Evolutionary conservation across 2,113 vertebrate genomes (phyloP).

Genomic region (Cephalopholis sonnerati): DNA sequence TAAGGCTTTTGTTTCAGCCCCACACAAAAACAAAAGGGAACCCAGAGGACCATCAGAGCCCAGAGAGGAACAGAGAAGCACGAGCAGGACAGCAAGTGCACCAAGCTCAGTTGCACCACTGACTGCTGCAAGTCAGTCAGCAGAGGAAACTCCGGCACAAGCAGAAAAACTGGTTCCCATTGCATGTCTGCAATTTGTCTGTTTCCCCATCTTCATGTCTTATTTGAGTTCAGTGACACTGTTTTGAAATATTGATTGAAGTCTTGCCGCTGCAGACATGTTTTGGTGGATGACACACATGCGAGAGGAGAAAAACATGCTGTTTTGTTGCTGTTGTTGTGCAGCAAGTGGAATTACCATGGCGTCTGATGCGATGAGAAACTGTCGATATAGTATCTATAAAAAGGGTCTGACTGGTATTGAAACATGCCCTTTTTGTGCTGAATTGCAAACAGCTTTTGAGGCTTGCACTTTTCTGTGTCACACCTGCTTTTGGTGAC

Average conservation of each 20-base stretch:
- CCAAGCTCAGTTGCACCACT: constrained; percentile 18
- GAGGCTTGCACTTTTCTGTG: constrained; percentile 28
- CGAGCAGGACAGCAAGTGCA: constrained; percentile 42
- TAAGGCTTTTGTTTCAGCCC: constrained; percentile 53
- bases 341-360: background rate
- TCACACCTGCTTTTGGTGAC: constrained; percentile 53
- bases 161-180: constrained; percentile 47
- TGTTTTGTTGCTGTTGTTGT: background rate
- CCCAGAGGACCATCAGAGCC: constrained; percentile 42
- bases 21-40: constrained; percentile 61
- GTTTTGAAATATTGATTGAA: constrained; percentile 21
- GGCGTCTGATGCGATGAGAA: background rate
- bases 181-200: constrained; percentile 35
- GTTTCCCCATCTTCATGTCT: constrained; percentile 26
- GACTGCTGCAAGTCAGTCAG: constrained; percentile 42
- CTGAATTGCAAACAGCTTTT: background rate
- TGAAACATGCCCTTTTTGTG: constrained; percentile 5
- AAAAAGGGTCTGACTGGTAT: constrained; percentile 2
- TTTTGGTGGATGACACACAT: background rate
- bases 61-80: constrained; percentile 47
- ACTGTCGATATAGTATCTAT: constrained; percentile 11
- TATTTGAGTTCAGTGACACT: constrained; percentile 44
- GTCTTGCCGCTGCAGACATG: constrained; percentile 14
- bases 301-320: constrained; percentile 4
- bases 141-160: constrained; percentile 53